phyloP scores from a whole-genome alignment of 2,888 invertebrate genomes.

The Callyntrura guangdongensis region DNA sequence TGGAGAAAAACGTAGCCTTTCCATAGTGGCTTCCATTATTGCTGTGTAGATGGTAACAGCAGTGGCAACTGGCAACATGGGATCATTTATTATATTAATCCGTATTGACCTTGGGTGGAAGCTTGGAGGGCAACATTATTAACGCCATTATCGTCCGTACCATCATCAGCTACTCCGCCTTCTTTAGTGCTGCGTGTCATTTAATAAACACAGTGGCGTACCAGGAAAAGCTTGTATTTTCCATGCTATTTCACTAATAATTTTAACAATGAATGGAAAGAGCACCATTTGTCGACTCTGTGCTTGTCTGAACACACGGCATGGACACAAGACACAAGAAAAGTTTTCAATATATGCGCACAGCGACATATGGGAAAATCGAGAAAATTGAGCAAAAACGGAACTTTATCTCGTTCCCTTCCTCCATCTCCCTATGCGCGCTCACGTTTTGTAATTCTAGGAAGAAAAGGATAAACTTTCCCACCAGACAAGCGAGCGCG shows the following conservation, averaged over 20 bases:
- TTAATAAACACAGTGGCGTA: no score
- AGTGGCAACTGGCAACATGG: neutral
- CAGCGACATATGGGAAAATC: no score
- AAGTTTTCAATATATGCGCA: no score
- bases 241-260: neutral
- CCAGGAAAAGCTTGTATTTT: no score
- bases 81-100: conserved; percentile 56
- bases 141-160: neutral
- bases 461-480: conserved; percentile 30
- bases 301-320: no score
- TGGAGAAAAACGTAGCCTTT: neutral
- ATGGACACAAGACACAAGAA: no score
- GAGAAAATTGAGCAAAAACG: no score
- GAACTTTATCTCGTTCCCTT: neutral
- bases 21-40: no score
- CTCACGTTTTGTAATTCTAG: neutral
- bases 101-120: conserved; percentile 51
- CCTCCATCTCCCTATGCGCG: neutral
- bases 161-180: neutral
- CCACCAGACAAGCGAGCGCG: neutral
- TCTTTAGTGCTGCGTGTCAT: neutral
- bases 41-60: neutral
- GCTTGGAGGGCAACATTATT: conserved; percentile 20
- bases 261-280: neutral
- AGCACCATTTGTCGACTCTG: no score